Conservation (phyloP, 2,113 vertebrate genomes). For the Nothoprocta perdicaria region DNA sequence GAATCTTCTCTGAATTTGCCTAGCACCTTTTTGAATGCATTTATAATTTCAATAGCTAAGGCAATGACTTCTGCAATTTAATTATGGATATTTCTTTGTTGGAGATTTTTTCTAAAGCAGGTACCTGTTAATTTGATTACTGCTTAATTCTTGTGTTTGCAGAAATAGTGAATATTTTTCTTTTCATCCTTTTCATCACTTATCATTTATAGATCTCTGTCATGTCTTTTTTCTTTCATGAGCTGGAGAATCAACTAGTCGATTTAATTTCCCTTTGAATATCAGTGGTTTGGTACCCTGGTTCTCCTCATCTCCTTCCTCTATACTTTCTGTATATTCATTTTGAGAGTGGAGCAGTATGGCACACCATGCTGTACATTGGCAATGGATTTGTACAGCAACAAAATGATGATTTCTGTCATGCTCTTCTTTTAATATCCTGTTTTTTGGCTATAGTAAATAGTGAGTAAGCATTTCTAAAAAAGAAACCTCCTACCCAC, state of each 20-base stretch:
- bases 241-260: background rate
- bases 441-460: background rate
- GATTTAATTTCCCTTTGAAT: background rate
- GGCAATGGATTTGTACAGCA: background rate
- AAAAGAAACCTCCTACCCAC: background rate
- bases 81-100: constrained; percentile 21
- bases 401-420: background rate
- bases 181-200: background rate
- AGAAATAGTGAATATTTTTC: background rate
- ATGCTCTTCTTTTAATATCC: background rate
- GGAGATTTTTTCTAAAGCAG: constrained; percentile 38
- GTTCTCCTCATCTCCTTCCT: background rate
- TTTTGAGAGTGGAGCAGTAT: background rate
- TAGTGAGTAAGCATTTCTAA: background rate
- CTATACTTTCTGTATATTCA: background rate
- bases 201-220: background rate
- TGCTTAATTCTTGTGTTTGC: constrained; percentile 28
- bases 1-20: background rate
- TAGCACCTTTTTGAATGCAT: background rate
- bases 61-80: background rate
- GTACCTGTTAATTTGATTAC: constrained; percentile 21
- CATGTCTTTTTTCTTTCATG: background rate
- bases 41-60: background rate
- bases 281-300: background rate
- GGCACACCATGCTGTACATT: fast-evolving